phyloP scores from a whole-genome alignment of 2,113 vertebrate genomes.

The Phalacrocorax brasilianus region DNA sequence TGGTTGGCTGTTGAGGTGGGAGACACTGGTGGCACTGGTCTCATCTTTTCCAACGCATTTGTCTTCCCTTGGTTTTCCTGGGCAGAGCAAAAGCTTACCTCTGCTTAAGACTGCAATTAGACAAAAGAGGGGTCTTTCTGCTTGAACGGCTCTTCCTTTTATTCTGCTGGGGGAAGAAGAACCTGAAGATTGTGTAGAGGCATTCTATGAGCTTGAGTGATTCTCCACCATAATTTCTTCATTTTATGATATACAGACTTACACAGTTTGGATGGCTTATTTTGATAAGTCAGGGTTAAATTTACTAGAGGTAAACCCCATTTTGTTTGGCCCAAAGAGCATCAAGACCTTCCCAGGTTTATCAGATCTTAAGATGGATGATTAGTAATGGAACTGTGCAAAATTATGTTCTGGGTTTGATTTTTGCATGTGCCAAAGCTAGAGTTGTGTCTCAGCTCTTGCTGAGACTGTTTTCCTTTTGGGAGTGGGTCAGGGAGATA shows the following conservation, averaged over 20 bases:
- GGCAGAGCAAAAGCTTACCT: neutral
- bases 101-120: neutral
- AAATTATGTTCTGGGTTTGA: neutral
- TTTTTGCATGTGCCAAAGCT: neutral
- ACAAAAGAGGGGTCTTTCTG: neutral
- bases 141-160: neutral
- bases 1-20: neutral
- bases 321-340: neutral
- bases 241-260: neutral
- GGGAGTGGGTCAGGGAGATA: neutral
- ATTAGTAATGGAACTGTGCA: neutral
- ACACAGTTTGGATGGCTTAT: neutral
- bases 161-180: neutral
- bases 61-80: neutral
- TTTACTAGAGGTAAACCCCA: neutral
- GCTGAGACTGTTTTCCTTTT: neutral
- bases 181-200: neutral
- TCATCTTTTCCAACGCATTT: neutral
- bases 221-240: neutral
- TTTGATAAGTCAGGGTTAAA: neutral
- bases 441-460: accelerated
- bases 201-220: neutral
- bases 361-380: neutral
- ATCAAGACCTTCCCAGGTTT: neutral
- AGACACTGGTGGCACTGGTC: neutral